phyloP scores from a whole-genome alignment of 2,113 vertebrate genomes.

The Lontra canadensis region DNA sequence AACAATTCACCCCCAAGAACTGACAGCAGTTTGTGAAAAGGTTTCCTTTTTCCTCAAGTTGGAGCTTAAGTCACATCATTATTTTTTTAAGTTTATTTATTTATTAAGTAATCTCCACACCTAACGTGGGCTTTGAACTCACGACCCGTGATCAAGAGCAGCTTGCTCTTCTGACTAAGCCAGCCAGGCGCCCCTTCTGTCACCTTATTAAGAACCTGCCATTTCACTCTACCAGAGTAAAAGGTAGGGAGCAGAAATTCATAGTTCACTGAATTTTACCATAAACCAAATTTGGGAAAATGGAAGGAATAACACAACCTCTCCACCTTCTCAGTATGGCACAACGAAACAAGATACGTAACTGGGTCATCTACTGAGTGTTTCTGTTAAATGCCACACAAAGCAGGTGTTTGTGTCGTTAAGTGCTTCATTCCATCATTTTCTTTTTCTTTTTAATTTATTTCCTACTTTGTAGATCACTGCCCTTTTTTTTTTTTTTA shows the following conservation, averaged over 20 bases:
- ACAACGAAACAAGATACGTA: background rate
- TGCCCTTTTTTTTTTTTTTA: too few relatives aligned
- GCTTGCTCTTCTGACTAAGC: background rate
- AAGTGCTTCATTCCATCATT: background rate
- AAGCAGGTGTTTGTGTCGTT: rapidly evolving
- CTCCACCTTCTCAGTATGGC: background rate
- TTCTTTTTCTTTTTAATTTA: background rate
- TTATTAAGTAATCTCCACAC: background rate
- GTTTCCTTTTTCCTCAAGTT: background rate
- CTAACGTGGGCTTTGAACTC: background rate
- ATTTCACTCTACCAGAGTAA: too few relatives aligned
- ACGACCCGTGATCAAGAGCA: background rate
- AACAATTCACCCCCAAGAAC: background rate
- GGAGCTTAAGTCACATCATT: background rate
- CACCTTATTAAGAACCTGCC: background rate
- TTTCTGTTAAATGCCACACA: background rate
- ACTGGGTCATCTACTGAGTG: background rate
- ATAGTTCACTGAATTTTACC: background rate
- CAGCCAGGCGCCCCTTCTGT: background rate
- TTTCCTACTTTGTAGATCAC: background rate
- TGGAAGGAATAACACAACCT: background rate
- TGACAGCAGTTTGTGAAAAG: background rate
- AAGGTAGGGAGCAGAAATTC: background rate
- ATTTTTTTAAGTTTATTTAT: background rate
- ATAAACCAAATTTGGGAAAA: background rate